Evolutionary conservation across 2,888 invertebrate species (phyloP).

Genomic region (Xiphydria camelus): DNA sequence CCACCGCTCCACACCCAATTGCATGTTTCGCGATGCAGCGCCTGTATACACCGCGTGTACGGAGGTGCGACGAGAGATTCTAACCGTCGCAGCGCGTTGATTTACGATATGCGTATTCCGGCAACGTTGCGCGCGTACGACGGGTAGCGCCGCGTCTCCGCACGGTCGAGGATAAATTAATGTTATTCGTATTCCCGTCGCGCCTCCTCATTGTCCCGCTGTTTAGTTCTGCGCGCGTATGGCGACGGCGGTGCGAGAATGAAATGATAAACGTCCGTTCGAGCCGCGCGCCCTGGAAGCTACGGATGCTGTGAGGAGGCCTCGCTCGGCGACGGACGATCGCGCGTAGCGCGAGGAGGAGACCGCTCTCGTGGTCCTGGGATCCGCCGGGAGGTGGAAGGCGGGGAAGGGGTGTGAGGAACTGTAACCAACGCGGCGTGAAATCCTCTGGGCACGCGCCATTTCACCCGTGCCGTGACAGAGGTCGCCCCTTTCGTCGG

Average conservation of each 20-base stretch:
- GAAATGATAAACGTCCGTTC: constrained; percentile 41
- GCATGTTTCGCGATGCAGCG: no score
- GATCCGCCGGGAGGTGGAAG: neutral
- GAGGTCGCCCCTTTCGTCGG: constrained; percentile 27
- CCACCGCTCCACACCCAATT: no score
- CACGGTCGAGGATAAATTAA: constrained; percentile 46
- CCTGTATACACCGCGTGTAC: no score
- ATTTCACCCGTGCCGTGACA: constrained; percentile 49
- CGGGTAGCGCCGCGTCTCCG: no score
- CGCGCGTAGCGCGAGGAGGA: neutral
- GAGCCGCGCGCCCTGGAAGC: no score
- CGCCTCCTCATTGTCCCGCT: constrained; percentile 46
- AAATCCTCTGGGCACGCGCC: constrained; percentile 53
- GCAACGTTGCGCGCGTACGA: constrained; percentile 32
- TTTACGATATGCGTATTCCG: no score
- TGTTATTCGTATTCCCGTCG: constrained; percentile 51
- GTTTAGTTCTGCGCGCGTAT: constrained; percentile 29
- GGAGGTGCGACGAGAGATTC: no score
- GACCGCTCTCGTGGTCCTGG: no score
- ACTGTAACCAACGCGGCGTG: constrained; percentile 48
- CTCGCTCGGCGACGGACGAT: no score
- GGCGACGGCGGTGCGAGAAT: constrained; percentile 31
- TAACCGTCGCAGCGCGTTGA: no score
- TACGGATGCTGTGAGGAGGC: no score
- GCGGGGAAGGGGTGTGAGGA: neutral